Conservation (phyloP, 1,140 invertebrate species). For the Drosophila ogumai region DNA sequence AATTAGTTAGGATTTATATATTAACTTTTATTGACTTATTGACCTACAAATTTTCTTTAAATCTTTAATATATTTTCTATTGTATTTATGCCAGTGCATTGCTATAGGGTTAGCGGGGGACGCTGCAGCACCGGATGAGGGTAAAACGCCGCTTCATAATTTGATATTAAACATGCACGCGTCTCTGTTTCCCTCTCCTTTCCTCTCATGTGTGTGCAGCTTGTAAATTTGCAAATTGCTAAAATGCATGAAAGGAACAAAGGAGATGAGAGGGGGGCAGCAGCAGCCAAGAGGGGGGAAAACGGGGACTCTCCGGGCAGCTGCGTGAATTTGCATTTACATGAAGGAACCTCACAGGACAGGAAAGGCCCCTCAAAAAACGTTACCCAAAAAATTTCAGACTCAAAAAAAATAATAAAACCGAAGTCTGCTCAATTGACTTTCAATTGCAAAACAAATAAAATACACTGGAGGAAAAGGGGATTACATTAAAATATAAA, state of each 20-base stretch:
- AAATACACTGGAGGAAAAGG: slow-evolving; percentile 10
- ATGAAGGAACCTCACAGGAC: slow-evolving; percentile 39
- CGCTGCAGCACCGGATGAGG: slow-evolving; percentile 36
- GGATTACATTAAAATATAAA: neutral
- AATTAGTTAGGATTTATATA: neutral
- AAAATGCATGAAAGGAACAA: slow-evolving; percentile 71
- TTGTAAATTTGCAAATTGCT: slow-evolving; percentile 83
- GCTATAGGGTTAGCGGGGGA: neutral
- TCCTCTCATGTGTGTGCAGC: slow-evolving; percentile 51
- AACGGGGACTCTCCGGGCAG: slow-evolving; percentile 15
- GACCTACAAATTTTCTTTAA: neutral
- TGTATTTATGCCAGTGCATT: neutral
- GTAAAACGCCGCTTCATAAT: slow-evolving; percentile 72
- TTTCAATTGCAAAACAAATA: slow-evolving; percentile 47
- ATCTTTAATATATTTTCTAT: rapidly evolving
- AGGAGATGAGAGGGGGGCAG: slow-evolving; percentile 9
- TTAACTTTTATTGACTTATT: neutral
- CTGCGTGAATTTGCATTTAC: slow-evolving; percentile 56
- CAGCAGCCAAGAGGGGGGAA: slow-evolving; percentile 22
- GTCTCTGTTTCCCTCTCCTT: slow-evolving; percentile 16
- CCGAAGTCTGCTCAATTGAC: slow-evolving; percentile 40
- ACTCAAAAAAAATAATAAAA: slow-evolving; percentile 17
- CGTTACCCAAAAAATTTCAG: slow-evolving; percentile 31
- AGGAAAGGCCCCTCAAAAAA: slow-evolving; percentile 29
- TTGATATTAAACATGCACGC: slow-evolving; percentile 79